Percentiles rank a stretch among this genome's conserved stretches.
Conservation (phyloP, 2,113 vertebrate genomes). For the Upupa epops region DNA sequence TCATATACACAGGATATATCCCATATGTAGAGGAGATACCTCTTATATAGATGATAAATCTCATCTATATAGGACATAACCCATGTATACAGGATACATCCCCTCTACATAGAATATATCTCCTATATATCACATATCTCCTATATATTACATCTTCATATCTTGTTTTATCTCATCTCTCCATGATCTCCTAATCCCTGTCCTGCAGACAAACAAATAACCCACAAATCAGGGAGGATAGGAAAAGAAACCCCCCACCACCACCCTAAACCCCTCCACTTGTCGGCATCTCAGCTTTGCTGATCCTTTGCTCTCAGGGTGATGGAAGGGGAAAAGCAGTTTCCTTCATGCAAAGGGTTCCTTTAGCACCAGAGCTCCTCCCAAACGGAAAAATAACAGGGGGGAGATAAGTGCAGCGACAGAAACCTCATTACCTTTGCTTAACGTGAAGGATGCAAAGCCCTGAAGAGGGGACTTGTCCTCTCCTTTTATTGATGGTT, state of each 20-base stretch:
- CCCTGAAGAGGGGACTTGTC: neutral
- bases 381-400: neutral
- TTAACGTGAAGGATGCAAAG: conserved; percentile 6
- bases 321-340: neutral
- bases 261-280: too few relatives aligned
- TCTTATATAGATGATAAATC: too few relatives aligned
- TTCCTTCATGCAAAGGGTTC: neutral
- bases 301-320: neutral
- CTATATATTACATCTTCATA: too few relatives aligned
- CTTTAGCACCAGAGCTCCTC: neutral
- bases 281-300: neutral
- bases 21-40: too few relatives aligned
- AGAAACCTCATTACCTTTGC: conserved; percentile 1
- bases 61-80: too few relatives aligned
- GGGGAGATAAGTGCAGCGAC: neutral
- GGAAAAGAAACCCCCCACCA: too few relatives aligned
- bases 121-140: too few relatives aligned
- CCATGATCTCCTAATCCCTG: neutral
- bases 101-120: too few relatives aligned
- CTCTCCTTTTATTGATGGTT: conserved; percentile 20
- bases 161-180: too few relatives aligned
- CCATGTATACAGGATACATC: too few relatives aligned
- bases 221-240: neutral
- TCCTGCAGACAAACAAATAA: neutral
- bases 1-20: too few relatives aligned